These are phyloP conservation scores for Caenorhabditis sulstoni DNA, from an alignment of 2,888 invertebrate species.

Conservation along the genomic window DNA sequence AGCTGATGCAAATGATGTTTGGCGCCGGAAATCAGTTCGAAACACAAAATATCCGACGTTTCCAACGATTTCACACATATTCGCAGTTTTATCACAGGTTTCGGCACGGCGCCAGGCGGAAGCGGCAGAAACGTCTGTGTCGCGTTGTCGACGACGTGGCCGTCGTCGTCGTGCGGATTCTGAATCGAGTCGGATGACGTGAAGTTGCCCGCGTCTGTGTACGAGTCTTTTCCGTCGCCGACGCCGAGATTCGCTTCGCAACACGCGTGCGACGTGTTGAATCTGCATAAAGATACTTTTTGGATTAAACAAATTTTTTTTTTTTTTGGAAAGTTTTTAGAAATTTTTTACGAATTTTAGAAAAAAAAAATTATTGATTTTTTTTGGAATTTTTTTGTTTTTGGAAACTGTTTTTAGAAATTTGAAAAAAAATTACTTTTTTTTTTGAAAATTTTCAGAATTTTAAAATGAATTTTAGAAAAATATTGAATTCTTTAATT, in stretches of 20 bases:
- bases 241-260: slow-evolving; percentile 35
- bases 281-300: background rate
- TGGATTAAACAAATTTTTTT: too few relatives aligned
- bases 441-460: background rate
- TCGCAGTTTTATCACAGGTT: slow-evolving; percentile 22
- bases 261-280: background rate
- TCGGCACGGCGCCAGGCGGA: background rate
- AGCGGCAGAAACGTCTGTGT: slow-evolving; percentile 48
- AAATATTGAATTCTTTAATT: too few relatives aligned
- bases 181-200: slow-evolving; percentile 10
- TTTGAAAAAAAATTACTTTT: too few relatives aligned
- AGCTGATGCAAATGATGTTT: slow-evolving; percentile 51
- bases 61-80: slow-evolving; percentile 1
- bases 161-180: too few relatives aligned
- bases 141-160: background rate
- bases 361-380: too few relatives aligned
- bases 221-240: slow-evolving; percentile 59
- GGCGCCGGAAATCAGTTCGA: slow-evolving; percentile 48
- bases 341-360: too few relatives aligned
- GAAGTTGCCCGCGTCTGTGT: slow-evolving; percentile 47
- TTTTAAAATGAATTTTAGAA: background rate
- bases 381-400: too few relatives aligned
- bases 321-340: too few relatives aligned
- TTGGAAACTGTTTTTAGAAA: too few relatives aligned
- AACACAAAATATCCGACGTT: slow-evolving; percentile 1